phyloP scores from a whole-genome alignment of 2,113 vertebrate species.

The Chloebia gouldiae region DNA sequence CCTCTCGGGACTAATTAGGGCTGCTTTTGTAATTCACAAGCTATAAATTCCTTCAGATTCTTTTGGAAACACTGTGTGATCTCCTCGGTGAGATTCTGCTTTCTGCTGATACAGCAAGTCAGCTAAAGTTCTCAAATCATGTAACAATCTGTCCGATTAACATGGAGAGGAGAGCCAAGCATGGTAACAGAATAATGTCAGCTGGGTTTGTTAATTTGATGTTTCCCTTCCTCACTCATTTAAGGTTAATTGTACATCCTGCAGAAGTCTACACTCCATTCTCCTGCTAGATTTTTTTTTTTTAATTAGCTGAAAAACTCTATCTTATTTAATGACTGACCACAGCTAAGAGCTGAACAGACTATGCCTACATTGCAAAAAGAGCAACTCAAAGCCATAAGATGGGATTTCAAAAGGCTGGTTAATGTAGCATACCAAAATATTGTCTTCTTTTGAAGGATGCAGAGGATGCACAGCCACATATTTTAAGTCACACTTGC shows the following conservation, averaged over 20 bases:
- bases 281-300: constrained; percentile 25
- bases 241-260: constrained; percentile 48
- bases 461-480: not conserved
- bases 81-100: constrained; percentile 2
- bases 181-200: not conserved
- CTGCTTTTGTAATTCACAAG: constrained; percentile 70
- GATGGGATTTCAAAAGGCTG: not conserved
- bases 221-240: constrained; percentile 37
- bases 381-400: not conserved
- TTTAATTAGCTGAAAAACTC: constrained; percentile 51
- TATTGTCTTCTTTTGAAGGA: not conserved
- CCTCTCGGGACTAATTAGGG: constrained; percentile 74
- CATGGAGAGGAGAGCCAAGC: not conserved
- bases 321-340: constrained; percentile 42
- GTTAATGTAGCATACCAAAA: not conserved
- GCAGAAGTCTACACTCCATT: constrained; percentile 24
- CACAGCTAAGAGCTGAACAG: not conserved
- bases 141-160: constrained; percentile 14
- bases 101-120: constrained; percentile 54
- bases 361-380: not conserved
- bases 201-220: constrained; percentile 9
- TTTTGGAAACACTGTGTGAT: constrained; percentile 52
- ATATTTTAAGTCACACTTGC: not conserved
- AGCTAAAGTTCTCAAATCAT: constrained; percentile 15
- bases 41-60: constrained; percentile 65